Evolutionary conservation across 2,113 vertebrate species (phyloP).

Genomic region (Fulmarus glacialis): DNA sequence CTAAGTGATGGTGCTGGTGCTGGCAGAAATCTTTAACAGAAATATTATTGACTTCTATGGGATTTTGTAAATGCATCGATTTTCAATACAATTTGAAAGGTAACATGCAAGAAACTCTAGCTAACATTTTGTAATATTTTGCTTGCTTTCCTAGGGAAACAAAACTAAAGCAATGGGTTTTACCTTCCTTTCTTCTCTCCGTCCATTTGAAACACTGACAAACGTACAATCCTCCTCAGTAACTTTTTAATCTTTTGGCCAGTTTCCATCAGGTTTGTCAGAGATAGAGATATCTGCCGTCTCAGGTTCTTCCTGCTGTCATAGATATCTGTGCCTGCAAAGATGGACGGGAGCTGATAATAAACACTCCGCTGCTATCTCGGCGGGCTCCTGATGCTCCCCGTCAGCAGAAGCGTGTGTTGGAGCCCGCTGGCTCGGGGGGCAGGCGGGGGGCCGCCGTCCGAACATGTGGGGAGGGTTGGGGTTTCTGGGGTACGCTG

Average conservation of each 20-base stretch:
- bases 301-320: background rate
- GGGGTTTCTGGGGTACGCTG: background rate
- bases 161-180: background rate
- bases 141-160: background rate
- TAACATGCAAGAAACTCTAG: fast-evolving
- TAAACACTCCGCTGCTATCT: background rate
- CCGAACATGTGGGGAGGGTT: fast-evolving
- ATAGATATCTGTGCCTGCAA: background rate
- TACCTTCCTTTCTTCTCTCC: background rate
- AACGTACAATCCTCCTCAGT: background rate
- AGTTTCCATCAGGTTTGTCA: background rate
- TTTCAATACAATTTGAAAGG: background rate
- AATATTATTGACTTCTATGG: background rate
- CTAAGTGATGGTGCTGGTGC: background rate
- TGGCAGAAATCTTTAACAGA: background rate
- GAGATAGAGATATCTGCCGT: background rate
- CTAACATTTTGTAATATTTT: background rate
- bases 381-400: background rate
- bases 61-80: background rate
- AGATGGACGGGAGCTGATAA: background rate
- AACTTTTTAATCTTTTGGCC: background rate
- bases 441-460: fast-evolving
- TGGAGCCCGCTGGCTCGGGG: background rate
- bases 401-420: fast-evolving
- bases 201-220: background rate